Evolutionary conservation across 2,888 invertebrate genomes (phyloP), one percentile per base, ranked within the genome.

Genomic region (Ophion obscuratus): DNA sequence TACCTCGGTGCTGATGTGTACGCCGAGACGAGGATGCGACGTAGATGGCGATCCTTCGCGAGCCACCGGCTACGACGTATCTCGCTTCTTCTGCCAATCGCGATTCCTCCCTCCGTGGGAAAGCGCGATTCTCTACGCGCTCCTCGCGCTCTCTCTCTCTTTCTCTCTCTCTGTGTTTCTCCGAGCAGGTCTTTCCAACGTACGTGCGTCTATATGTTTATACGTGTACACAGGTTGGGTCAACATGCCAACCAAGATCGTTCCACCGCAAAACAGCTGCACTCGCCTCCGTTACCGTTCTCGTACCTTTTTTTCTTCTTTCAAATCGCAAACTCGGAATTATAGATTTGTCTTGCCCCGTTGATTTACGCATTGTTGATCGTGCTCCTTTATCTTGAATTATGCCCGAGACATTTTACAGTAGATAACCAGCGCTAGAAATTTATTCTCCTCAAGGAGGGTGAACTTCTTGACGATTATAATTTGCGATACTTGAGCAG

Each of bases 61-160:
- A 59, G 70, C 61, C 61, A 24, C 47, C 79, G 53, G 64, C 31
- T 53, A 44, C 76, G 80, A 76, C 62, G 71, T 62, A 71, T 66
- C 80, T 47, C 70, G 74, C 78, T 86, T 86, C 84, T 87, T 80
- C 64, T 84, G 84, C 83, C 83, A 86, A 87, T 87, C 82, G 83
- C 80, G 82, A 88, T 84, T 88, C 88, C 88, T 88, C 87, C 88
- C 87, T 85, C 88, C 88, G 88, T 88, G 88, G 85, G 88, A 88
- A 88, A 88, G 81, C 81, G 74, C 85, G 75, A 83, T 80, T 86
- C 57, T 17, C 61, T 73, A 77, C 61, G 24, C 31, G 64, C 20
- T 36, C 67, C 40, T 59, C 71, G 2, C 74, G 7, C 9, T 57
- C 24, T 57, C 31, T 57, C 31, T 40, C 40, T 67, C 67, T 67